These are phyloP conservation scores for Labeo catla DNA, from an alignment of 2,113 vertebrate genomes.

Conservation along the genomic window DNA sequence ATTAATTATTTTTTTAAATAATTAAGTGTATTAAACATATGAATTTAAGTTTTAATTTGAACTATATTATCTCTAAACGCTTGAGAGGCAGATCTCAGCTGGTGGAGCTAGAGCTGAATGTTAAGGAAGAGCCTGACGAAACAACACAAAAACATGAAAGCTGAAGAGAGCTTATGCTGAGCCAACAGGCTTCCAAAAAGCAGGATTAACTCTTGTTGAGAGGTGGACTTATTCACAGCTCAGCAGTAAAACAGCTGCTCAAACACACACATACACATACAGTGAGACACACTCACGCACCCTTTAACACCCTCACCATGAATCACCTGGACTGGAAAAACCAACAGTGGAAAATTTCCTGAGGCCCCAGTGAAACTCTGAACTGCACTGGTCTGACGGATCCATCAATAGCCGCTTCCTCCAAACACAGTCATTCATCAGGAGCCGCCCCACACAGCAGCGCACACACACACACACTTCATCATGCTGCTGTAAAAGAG, in stretches of 20 bases:
- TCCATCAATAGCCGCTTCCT: conserved; percentile 65
- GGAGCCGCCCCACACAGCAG: neutral
- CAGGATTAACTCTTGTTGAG: conserved; percentile 67
- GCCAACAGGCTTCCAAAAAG: conserved; percentile 55
- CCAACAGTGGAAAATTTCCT: conserved; percentile 80
- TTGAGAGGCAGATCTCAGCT: neutral
- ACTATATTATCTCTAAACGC: neutral
- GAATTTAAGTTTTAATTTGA: neutral
- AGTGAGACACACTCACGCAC: conserved; percentile 52
- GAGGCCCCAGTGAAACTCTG: conserved; percentile 69
- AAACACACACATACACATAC: conserved; percentile 55
- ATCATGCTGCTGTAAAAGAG: too few species aligned
- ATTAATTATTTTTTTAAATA: neutral
- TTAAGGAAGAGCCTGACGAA: neutral
- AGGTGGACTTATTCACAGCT: conserved; percentile 58
- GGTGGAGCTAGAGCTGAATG: conserved; percentile 3
- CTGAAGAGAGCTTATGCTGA: conserved; percentile 54
- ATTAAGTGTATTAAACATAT: too few species aligned
- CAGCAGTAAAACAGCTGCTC: conserved; percentile 65
- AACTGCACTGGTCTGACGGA: conserved; percentile 60
- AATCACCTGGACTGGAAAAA: conserved; percentile 83
- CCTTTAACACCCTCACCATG: conserved; percentile 69
- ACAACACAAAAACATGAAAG: conserved; percentile 34
- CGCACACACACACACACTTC: neutral
- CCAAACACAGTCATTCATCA: conserved; percentile 63